Evolutionary conservation across 92 coral and sea anemone genomes (phyloP), one percentile per base, ranked within the genome.

Genomic region (Desmophyllum pertusum): DNA sequence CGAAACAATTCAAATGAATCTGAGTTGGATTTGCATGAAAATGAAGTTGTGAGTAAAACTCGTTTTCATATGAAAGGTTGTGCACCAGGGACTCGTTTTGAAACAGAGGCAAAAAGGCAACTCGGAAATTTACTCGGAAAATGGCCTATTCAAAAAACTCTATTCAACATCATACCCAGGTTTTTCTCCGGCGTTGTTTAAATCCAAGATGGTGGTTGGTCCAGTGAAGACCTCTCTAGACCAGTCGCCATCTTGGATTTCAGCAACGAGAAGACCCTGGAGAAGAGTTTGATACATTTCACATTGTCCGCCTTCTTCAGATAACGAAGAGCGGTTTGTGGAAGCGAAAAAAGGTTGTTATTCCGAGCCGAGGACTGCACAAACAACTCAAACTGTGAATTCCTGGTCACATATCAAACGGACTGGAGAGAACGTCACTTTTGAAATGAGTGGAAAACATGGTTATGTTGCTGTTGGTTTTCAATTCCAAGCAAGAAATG

Each of bases 381-480:
- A 14, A 62, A 51, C 59, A 93, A 93, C 76, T 69, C 74, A 30
- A 88, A 88, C 41, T 93, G 97, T 45, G 27, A 14, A 38, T 83
- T 88, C 64, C 83, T 93, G 53, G 89, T 91, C 79, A 93, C 97
- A 10, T 93, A 88, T 52, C 72, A 91, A 50, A 69, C 63, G 36
- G n/a, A 52, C 83, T 4, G 94, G 86, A 10, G 82, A 73, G 0
- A 85, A 86, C 59, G 52, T 93, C 45, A 86, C 86, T 31, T 88
- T 93, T 76, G 97, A 93, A 73, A 86, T 91, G 89, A 91, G 97
- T 52, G 73, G 94, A 23, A 55, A n/a, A 17, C 80, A 77, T 51
- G 91, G 85, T 14, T 93, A 91, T 63, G 91, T 86, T 14, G 67
- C 97, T 29, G 85, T 93, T 15, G 97, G 97, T 19, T 93, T n/a